Base-by-base conservation (phyloP, 2,113 vertebrate species). In the Stegostoma tigrinum region DNA sequence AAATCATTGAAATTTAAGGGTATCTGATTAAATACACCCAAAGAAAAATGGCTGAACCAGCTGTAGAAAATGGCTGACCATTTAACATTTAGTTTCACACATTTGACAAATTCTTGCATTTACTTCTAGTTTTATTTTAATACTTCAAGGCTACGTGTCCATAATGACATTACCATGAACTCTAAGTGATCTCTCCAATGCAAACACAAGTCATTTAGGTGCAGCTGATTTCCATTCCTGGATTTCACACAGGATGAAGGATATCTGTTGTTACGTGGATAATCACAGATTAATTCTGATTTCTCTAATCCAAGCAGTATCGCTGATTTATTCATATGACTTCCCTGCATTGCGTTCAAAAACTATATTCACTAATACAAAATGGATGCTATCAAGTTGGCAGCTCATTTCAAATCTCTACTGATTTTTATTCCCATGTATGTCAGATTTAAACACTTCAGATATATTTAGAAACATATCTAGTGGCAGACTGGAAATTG, bases 201-300 rank as follows among this genome's bases (percentile, higher is more conserved):
- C 2, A 90, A 93, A 93, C 34, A 93, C 61, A 66, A 93, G 8
- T 34, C 10, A 64, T 66, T 64, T 61, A 38, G 38, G 61, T 66
- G 7, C 61, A 93, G 34, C 89, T 38, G 80, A 83, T 83, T 38
- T 17, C 80, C 21, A 17, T 6, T 19, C 61, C 34, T 66, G 89
- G 89, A 42, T 38, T 67, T 23, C n/a, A 66, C 64, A 23, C n/a
- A 66, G 61, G 61, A 93, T 93, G 34, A 66, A 34, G 89, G 61
- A 17, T 93, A 66, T 93, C 89, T 38, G 34, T 61, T 61, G 27
- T 30, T 61, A 61, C 52, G 38, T 23, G n/a, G 89, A 93, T 93
- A 93, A 93, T 93, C 89, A n/a, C 19, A 61, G 89, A 93, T 93
- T 66, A 38, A 93, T 66, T 93, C 89, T 93, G 34, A 66, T 66